phyloP scores from a whole-genome alignment of 2,797 vertebrate species.

The Neopelma chrysocephalum region DNA sequence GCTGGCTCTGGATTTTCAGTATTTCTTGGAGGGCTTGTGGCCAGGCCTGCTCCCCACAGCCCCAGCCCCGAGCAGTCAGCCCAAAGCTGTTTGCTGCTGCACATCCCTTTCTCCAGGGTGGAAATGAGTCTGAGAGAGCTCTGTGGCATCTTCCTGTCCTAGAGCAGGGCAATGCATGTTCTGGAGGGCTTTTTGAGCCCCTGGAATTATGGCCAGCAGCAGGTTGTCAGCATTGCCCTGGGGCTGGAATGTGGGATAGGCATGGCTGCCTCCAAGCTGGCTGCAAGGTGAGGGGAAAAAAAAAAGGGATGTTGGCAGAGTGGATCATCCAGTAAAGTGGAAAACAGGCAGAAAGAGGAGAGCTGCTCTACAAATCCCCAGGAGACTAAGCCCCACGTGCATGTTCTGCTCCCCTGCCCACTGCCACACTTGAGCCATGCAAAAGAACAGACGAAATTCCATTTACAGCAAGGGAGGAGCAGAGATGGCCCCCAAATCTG shows the following conservation, averaged over 20 bases:
- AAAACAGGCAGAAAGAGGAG: not conserved
- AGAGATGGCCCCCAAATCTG: not conserved
- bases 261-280: not conserved
- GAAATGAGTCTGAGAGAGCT: not conserved
- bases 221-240: not conserved
- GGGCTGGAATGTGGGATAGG: not conserved
- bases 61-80: too few relatives aligned
- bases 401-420: not conserved
- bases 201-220: not conserved
- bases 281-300: not conserved
- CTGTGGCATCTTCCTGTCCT: not conserved
- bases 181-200: not conserved
- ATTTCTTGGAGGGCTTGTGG: not conserved
- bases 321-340: not conserved
- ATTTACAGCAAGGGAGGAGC: not conserved
- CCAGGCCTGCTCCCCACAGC: not conserved
- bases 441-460: not conserved
- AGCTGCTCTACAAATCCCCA: not conserved
- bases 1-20: not conserved
- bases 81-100: not conserved
- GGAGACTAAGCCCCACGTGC: accelerated
- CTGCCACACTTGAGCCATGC: accelerated
- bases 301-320: not conserved
- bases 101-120: not conserved
- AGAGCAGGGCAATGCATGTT: not conserved